Evolutionary conservation across 2,797 vertebrate genomes (phyloP).

Genomic region (Poecilia velifera): DNA sequence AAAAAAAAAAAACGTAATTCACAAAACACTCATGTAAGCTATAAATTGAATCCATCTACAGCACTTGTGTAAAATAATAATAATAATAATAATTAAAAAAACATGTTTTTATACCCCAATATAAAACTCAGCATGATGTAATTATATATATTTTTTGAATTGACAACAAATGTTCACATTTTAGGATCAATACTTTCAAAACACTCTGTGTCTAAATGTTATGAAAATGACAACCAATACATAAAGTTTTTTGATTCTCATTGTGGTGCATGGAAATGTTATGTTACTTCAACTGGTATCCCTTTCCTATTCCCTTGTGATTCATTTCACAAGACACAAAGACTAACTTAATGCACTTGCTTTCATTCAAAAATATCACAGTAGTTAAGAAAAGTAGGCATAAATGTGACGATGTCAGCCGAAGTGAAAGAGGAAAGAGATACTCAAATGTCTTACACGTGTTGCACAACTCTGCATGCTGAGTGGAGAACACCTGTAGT

Average conservation of each 20-base stretch:
- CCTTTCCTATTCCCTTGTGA: constrained; percentile 17
- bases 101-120: not conserved
- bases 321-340: not conserved
- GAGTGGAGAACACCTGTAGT: constrained; percentile 46
- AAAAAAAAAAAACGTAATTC: not conserved
- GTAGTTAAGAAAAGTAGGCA: constrained; percentile 5
- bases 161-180: not conserved
- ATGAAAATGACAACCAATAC: not conserved
- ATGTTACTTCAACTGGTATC: constrained; percentile 15
- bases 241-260: constrained; percentile 8
- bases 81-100: not conserved
- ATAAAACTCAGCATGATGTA: not conserved
- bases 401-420: not conserved
- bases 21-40: constrained; percentile 4
- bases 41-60: not conserved
- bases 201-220: not conserved
- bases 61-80: constrained; percentile 15
- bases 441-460: not conserved
- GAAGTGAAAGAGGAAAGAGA: constrained; percentile 9
- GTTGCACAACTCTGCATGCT: constrained; percentile 17
- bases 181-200: not conserved
- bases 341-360: constrained; percentile 6
- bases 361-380: constrained; percentile 9
- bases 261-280: constrained; percentile 31
- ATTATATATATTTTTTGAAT: not conserved